phyloP scores from a whole-genome alignment of 1,140 invertebrate species.

The Drosophila lacteicornis region DNA sequence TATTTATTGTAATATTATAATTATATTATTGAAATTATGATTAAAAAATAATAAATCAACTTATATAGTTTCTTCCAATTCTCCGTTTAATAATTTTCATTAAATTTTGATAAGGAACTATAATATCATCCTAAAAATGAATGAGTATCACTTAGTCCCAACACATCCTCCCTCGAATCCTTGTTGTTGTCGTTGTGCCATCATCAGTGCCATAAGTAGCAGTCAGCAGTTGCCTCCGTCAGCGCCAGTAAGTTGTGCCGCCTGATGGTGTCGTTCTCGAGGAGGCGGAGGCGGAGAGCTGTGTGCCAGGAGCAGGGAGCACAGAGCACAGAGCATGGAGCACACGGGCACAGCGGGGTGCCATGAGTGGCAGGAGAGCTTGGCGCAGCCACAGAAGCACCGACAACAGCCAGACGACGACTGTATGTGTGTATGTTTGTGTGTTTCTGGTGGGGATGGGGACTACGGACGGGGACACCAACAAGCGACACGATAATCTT shows the following conservation, averaged over 20 bases:
- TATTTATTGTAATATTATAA: too few relatives aligned
- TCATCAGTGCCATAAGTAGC: conserved; percentile 82
- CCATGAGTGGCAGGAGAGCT: conserved; percentile 14
- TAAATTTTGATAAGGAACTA: too few relatives aligned
- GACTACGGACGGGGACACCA: conserved; percentile 60
- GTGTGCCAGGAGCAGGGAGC: conserved; percentile 4
- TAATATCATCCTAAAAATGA: too few relatives aligned
- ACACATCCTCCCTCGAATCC: background rate
- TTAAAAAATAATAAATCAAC: too few relatives aligned
- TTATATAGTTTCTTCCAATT: too few relatives aligned
- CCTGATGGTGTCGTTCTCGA: conserved; percentile 58
- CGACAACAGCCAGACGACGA: conserved; percentile 63
- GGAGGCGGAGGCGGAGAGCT: background rate
- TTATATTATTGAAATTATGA: too few relatives aligned
- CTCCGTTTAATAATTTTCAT: too few relatives aligned
- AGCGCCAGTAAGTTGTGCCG: conserved; percentile 74
- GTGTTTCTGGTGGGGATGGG: conserved; percentile 12
- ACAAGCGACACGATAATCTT: conserved; percentile 82
- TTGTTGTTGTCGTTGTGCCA: conserved; percentile 79
- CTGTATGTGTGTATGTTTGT: conserved; percentile 3
- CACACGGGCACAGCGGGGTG: conserved; percentile 9
- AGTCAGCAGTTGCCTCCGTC: conserved; percentile 63
- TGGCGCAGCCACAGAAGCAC: conserved; percentile 72
- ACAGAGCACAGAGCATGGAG: background rate
- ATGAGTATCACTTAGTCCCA: conserved; percentile 11